Conservation (phyloP, 2,797 vertebrate species). For the Pseudomugil tenellus region DNA sequence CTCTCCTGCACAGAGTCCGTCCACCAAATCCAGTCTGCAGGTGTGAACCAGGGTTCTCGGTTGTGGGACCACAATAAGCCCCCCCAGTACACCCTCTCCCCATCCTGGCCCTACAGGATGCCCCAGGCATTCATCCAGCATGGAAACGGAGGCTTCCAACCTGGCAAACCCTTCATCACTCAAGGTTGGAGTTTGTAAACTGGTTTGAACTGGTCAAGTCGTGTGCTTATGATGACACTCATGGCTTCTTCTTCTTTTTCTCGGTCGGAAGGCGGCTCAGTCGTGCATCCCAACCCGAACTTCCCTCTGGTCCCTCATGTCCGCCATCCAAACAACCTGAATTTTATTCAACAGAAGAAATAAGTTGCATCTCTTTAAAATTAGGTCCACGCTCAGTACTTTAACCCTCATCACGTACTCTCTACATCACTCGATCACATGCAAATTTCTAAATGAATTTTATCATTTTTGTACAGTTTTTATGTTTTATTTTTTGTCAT, state of each 20-base stretch:
- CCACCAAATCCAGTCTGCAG: slow-evolving; percentile 89
- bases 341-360: slow-evolving; percentile 98
- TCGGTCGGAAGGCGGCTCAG: slow-evolving; percentile 82
- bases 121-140: slow-evolving; percentile 95
- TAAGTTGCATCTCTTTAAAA: slow-evolving; percentile 78
- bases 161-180: slow-evolving; percentile 90
- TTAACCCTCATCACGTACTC: slow-evolving; percentile 71
- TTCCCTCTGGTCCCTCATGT: slow-evolving; percentile 91
- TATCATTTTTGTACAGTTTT: slow-evolving; percentile 99
- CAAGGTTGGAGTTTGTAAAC: slow-evolving; percentile 82
- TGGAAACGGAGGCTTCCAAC: slow-evolving; percentile 89
- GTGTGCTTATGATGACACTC: not conserved
- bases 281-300: slow-evolving; percentile 90
- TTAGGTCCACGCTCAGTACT: slow-evolving; percentile 56
- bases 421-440: slow-evolving; percentile 85
- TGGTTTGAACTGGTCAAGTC: not conserved
- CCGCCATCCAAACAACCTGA: slow-evolving; percentile 90
- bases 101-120: slow-evolving; percentile 94
- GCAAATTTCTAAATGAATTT: slow-evolving; percentile 90
- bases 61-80: slow-evolving; percentile 90
- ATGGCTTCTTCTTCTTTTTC: slow-evolving; percentile 12
- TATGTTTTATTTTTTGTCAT: slow-evolving; percentile 87
- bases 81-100: slow-evolving; percentile 87
- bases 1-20: slow-evolving; percentile 82
- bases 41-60: slow-evolving; percentile 85